Evolutionary conservation across 2,888 invertebrate genomes (phyloP), one percentile per base, ranked within the genome.

Genomic region (Didymodactylos carnosus): DNA sequence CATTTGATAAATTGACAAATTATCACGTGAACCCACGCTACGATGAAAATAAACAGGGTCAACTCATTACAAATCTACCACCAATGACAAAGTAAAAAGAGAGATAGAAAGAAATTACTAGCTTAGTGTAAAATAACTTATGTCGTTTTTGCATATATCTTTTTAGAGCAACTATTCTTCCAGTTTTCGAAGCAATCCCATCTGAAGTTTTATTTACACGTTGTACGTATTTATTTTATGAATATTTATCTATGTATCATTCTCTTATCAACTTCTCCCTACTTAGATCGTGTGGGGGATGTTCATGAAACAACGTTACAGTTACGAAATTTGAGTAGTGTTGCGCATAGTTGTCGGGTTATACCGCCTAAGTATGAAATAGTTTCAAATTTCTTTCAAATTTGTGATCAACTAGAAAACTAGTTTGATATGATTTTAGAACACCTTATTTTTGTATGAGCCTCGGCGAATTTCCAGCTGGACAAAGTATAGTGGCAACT

Each of bases 291-390:
- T 76, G 80, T 81, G 27, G 82, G 82, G 35, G 79, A 81, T 73
- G 81, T 83, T 6, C 83, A 83, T 79, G 82, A 83, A 80, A 82
- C 80, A 39, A 80, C 79, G 2, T 76, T 83, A 73, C 82, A 82
- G 75, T 76, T 83, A 76, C 82, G 82, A 78, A 83, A 83, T 77
- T 79, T 82, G 35, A 80, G 81, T 14, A 76, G 80, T 13, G 80
- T 80, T 69, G 77, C 83, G 74, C 76, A 82, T 62, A 80, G 81
- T 70, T 80, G 82, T 75, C 75, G 82, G 43, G 80, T 80, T 10
- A 75, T 82, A 8, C 83, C 83, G 35, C 80, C 82, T 6, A 77
- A 79, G 35, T 80, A 80, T 7, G 76, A 78, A n/a, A 81, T 79
- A 76, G 83, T 83, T 77, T 79, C 81, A 71, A 77, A 82, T 39